Percentiles rank a stretch among this genome's conserved stretches.
Evolutionary conservation across 1,140 invertebrate genomes (phyloP).

Genomic region (Drosophila bocqueti): DNA sequence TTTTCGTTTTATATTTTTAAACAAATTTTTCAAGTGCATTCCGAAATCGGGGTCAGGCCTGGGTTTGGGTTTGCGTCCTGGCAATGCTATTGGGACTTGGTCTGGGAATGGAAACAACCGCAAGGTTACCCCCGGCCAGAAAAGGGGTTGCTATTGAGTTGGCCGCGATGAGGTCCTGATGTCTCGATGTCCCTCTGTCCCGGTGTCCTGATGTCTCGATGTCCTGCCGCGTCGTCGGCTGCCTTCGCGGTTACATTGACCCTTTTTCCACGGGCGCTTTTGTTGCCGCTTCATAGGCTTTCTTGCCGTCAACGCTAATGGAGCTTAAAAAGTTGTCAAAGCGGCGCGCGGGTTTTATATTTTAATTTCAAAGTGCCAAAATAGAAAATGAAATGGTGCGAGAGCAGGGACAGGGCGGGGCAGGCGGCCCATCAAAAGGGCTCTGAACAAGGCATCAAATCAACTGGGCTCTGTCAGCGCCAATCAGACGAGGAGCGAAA

Average conservation of each 20-base stretch:
- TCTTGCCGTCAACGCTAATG: conserved; percentile 79
- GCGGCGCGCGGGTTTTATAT: conserved; percentile 78
- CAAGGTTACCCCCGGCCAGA: conserved; percentile 56
- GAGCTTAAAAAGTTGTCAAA: conserved; percentile 83
- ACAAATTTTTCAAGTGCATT: conserved; percentile 5
- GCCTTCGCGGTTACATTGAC: conserved; percentile 69
- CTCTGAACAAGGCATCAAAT: conserved; percentile 58
- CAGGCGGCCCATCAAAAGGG: conserved; percentile 37
- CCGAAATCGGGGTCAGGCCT: conserved; percentile 13
- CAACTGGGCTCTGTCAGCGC: conserved; percentile 52
- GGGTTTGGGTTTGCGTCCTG: conserved; percentile 18
- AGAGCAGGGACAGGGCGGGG: neutral
- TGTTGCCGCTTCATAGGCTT: conserved; percentile 64
- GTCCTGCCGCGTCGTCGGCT: conserved; percentile 59
- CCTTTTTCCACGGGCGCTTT: conserved; percentile 60
- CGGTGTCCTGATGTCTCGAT: conserved; percentile 22
- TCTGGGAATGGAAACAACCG: conserved; percentile 46
- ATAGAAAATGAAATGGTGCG: conserved; percentile 77
- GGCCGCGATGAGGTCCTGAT: conserved; percentile 44
- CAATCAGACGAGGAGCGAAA: conserved; percentile 69
- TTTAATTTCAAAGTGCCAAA: conserved; percentile 80
- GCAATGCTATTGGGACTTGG: conserved; percentile 31
- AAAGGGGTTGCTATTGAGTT: conserved; percentile 38
- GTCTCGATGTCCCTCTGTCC: conserved; percentile 25
- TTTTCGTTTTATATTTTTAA: neutral